Base-by-base conservation (phyloP, 1,140 invertebrate genomes). In the Lutraria rhynchaena region DNA sequence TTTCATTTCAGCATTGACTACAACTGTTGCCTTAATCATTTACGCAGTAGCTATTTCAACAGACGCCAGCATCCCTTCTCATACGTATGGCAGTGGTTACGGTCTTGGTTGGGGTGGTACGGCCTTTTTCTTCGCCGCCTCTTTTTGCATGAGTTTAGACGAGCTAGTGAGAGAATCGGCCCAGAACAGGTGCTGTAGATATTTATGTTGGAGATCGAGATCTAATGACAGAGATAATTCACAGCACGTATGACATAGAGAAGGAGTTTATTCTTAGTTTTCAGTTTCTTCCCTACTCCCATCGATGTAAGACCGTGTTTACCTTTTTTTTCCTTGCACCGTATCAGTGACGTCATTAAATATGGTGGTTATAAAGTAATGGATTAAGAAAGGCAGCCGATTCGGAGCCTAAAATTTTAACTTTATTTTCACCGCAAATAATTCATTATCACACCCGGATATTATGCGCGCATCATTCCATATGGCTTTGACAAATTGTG, bases 131-230 rank as follows among this genome's bases (percentile, higher is more conserved):
- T 84, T 90, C 29, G 87, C 86, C 41, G 88, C 91, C 3, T 88
- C 91, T n/a, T 82, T 92, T n/a, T 92, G 91, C 83, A 92, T 92
- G 91, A 91, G 88, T 71, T 67, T 92, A 49, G 91, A 92, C 82
- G 91, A 92, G 57, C 57, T 92, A 41, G 89, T 92, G 44, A 81
- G 89, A 5, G 88, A 90, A 81, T 90, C 88, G 53, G 85, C 88
- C 17, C 85, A 86, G 65, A 83, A 87, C 55, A 88, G 87, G 77
- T 87, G 86, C 53, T 89, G 87, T 74, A 82, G 85, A 61, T 81
- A 73, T 65, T 84, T 88, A 73, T 89, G 86, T 71, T 89, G 87
- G 84, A 85, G 83, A 57, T 71, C 81, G 46, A 84, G 86, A 49
- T 71, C 82, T 9, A 81, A 73, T 29, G 86, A 90, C 41, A 60